phyloP scores from a whole-genome alignment of 2,113 vertebrate genomes.

The Gopherus evgoodei region DNA sequence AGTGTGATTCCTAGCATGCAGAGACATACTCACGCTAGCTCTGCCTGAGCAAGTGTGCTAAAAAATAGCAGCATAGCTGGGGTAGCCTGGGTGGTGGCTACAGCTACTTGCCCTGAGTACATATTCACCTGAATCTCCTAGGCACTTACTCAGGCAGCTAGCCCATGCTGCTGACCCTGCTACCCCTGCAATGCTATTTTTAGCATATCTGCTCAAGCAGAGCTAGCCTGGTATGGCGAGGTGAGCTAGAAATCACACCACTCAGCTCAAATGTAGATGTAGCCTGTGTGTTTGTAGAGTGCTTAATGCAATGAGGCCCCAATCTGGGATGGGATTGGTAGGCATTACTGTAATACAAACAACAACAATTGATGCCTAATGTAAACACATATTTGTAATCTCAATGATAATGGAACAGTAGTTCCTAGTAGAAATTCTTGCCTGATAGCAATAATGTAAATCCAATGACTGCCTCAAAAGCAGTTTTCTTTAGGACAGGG shows the following conservation, averaged over 20 bases:
- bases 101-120: not conserved
- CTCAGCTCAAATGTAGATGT: not conserved
- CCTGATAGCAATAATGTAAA: constrained; percentile 23
- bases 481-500: constrained; percentile 67
- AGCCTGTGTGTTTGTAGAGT: not conserved
- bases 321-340: not conserved
- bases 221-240: not conserved
- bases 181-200: too few species aligned
- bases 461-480: constrained; percentile 4
- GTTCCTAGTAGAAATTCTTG: constrained; percentile 17
- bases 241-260: not conserved
- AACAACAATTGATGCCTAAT: not conserved
- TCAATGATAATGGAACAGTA: constrained; percentile 15
- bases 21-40: not conserved
- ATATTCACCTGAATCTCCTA: not conserved
- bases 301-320: not conserved
- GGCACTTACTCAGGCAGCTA: not conserved
- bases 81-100: too few species aligned
- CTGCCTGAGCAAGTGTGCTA: not conserved
- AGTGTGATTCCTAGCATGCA: not conserved
- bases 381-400: not conserved
- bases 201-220: not conserved
- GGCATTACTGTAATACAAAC: not conserved
- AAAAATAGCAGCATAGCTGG: not conserved
- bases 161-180: not conserved